Base-by-base conservation (phyloP, 2,797 vertebrate genomes). In the Hippocampus kuda region DNA sequence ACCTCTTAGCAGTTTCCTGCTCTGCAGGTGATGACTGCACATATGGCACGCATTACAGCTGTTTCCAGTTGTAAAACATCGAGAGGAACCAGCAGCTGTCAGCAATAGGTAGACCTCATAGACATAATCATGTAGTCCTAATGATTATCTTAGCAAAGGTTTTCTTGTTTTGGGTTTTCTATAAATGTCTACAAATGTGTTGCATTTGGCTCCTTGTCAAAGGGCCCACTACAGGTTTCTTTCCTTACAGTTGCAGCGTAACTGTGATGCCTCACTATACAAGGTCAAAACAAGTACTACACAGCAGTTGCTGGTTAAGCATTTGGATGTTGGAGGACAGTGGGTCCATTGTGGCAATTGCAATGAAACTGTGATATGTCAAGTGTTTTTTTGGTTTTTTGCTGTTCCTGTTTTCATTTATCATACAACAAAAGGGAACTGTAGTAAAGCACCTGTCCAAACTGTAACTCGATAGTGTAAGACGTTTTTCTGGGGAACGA, bases 21-120 rank as follows among this genome's bases (percentile, higher is more conserved):
- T 79, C 82, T 75, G 73, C 79, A 79, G 81, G 84, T 83, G 85
- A 86, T 74, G 78, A 74, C 81, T 86, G 75, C 88, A 91, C 91
- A 92, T 90, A 89, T 91, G 90, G 88, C 88, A 88, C 79, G 88
- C 88, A 85, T 89, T 92, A 90, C 86, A 91, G 87, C 85, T 90
- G 89, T 91, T 89, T 89, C 86, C 88, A 91, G 88, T 86, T 88
- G 86, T 90, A 87, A 88, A 85, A 82, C 5, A 46, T 75, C 51
- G 71, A 88, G 84, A 85, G 80, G 84, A 89, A 89, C 83, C 89
- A 89, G 87, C 87, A 88, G 90, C 84, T 81, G 84, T 89, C 83
- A 86, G 80, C 79, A 72, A 75, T 79, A 75, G 73, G 73, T 69
- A 67, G 77, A 81, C 78, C 74, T 42, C 77, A 83, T 72, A 72